Evolutionary conservation across 1,140 invertebrate genomes (phyloP).

Genomic region (Augochlora pura): DNA sequence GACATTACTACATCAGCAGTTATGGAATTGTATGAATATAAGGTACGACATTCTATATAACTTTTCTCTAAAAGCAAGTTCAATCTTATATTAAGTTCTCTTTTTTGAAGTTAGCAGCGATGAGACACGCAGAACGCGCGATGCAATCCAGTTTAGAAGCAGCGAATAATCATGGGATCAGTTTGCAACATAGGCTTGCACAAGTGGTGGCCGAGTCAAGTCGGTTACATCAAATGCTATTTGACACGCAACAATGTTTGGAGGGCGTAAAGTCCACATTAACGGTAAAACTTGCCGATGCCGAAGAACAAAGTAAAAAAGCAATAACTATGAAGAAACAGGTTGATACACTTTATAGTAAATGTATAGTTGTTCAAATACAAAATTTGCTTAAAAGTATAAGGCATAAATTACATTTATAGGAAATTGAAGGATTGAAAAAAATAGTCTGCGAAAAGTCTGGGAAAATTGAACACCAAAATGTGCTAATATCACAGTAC

Average conservation of each 20-base stretch:
- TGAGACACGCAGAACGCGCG: constrained; percentile 79
- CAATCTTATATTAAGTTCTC: background rate
- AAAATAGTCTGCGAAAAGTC: constrained; percentile 71
- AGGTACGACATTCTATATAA: constrained; percentile 66
- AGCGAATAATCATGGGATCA: constrained; percentile 78
- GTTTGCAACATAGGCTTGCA: constrained; percentile 79
- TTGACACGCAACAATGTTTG: constrained; percentile 79
- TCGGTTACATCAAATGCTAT: constrained; percentile 79
- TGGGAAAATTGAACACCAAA: constrained; percentile 48
- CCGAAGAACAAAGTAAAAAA: constrained; percentile 64
- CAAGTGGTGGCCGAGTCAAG: constrained; percentile 78
- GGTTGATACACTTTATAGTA: constrained; percentile 48
- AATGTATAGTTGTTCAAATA: constrained; percentile 15
- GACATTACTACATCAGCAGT: constrained; percentile 84
- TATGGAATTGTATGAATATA: constrained; percentile 87
- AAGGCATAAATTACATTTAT: constrained; percentile 20
- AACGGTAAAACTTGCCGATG: constrained; percentile 58
- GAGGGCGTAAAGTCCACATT: constrained; percentile 74
- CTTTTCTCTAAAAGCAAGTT: background rate
- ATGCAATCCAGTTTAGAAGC: constrained; percentile 81
- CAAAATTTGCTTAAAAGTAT: constrained; percentile 14
- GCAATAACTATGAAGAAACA: constrained; percentile 56
- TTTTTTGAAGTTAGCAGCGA: constrained; percentile 73
- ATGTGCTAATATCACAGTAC: constrained; percentile 33
- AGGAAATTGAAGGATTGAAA: constrained; percentile 70